Evolutionary conservation across 2,113 vertebrate species (phyloP).

Genomic region (Pelmatolapia mariae): DNA sequence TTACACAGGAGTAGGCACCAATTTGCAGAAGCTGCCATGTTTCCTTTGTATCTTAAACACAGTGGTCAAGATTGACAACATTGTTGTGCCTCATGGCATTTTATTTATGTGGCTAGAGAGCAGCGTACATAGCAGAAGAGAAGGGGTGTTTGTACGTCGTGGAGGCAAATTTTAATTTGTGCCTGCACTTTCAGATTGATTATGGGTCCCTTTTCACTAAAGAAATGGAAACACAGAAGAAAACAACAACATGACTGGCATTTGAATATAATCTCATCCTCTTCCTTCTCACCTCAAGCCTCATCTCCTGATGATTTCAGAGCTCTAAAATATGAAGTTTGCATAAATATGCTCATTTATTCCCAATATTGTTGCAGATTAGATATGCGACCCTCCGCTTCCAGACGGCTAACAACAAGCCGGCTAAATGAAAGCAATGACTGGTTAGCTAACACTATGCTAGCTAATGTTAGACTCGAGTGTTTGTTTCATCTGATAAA

Average conservation of each 20-base stretch:
- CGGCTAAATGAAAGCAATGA: neutral
- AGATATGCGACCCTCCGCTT: neutral
- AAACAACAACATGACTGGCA: neutral
- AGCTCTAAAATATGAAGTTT: neutral
- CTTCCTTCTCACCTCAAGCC: neutral
- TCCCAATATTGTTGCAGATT: neutral
- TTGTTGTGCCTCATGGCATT: neutral
- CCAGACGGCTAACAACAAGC: neutral
- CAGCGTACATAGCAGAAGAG: neutral
- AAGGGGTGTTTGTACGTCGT: neutral
- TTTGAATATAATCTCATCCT: neutral
- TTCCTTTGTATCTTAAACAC: neutral
- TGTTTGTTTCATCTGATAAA: neutral
- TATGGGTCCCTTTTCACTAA: neutral
- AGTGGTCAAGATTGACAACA: neutral
- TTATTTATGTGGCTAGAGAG: neutral
- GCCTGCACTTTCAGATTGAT: neutral
- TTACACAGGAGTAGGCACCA: neutral
- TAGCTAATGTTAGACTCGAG: neutral
- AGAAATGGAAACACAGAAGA: neutral
- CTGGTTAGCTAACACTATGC: neutral
- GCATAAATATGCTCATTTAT: neutral
- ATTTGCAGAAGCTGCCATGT: neutral
- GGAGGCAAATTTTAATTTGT: neutral
- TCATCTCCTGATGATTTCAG: neutral